Percentiles rank a stretch among this genome's conserved stretches.
phyloP scores from a whole-genome alignment of 2,888 invertebrate species.

The Tiphia femorata region DNA sequence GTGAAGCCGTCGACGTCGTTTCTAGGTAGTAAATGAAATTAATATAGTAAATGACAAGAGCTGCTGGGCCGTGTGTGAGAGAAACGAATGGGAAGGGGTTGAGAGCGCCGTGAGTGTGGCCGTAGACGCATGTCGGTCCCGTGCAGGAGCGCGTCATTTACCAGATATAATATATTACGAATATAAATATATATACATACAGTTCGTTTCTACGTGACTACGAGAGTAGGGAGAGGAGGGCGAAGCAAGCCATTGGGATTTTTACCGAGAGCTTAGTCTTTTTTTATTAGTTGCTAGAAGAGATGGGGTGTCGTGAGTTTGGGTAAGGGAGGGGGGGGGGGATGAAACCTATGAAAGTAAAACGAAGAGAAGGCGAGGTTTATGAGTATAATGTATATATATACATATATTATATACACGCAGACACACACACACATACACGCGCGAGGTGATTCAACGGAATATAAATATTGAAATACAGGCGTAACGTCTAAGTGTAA shows the following conservation, averaged over 20 bases:
- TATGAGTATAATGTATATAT: conserved; percentile 59
- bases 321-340: too few relatives aligned
- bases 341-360: conserved; percentile 39
- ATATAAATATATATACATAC: conserved; percentile 22
- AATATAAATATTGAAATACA: conserved; percentile 50
- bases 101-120: too few relatives aligned
- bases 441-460: conserved; percentile 43
- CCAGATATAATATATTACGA: conserved; percentile 21
- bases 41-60: too few relatives aligned
- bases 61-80: too few relatives aligned
- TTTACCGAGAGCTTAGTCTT: conserved; percentile 61
- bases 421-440: conserved; percentile 22
- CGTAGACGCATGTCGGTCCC: too few relatives aligned
- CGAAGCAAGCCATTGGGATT: conserved; percentile 29
- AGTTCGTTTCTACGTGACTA: conserved; percentile 29
- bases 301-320: too few relatives aligned
- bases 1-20: background rate
- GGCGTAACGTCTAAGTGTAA: conserved; percentile 57
- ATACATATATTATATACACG: conserved; percentile 50
- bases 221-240: background rate
- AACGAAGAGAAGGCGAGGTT: conserved; percentile 34
- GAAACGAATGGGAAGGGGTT: background rate
- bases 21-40: background rate
- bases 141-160: conserved; percentile 11
- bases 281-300: conserved; percentile 57